Percentiles rank a stretch among this genome's conserved stretches.
Conservation (phyloP, 2,113 vertebrate species). For the Neolamprologus sp. region DNA sequence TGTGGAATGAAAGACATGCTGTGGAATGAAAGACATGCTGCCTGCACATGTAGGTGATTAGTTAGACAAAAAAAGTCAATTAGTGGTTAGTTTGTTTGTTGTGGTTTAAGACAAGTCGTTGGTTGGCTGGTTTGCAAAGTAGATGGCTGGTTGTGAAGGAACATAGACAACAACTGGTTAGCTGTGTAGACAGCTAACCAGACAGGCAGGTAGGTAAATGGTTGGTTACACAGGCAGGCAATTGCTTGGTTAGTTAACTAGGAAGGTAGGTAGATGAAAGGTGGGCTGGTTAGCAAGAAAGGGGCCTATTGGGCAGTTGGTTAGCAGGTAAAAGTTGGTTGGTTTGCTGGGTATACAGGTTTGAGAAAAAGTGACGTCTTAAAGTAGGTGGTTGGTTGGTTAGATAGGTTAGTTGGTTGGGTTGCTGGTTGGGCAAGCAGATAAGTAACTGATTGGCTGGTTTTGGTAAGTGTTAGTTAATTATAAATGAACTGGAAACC, state of each 20-base stretch:
- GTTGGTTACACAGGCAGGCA: not conserved
- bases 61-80: not conserved
- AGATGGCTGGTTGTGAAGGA: not conserved
- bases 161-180: not conserved
- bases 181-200: not conserved
- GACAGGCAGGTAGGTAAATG: not conserved
- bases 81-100: not conserved
- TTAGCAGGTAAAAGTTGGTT: not conserved
- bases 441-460: not conserved
- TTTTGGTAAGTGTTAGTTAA: not conserved
- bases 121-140: not conserved
- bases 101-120: rapidly evolving
- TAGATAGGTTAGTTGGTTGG: not conserved
- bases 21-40: no score
- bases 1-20: no score
- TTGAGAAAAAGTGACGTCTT: not conserved
- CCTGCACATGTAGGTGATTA: not conserved
- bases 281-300: not conserved
- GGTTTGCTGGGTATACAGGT: not conserved
- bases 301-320: not conserved
- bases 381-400: not conserved
- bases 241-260: not conserved
- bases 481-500: not conserved
- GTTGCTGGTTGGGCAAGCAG: not conserved
- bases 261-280: not conserved